Base-by-base conservation (phyloP, 2,113 vertebrate genomes). In the Elgaria multicarinata region DNA sequence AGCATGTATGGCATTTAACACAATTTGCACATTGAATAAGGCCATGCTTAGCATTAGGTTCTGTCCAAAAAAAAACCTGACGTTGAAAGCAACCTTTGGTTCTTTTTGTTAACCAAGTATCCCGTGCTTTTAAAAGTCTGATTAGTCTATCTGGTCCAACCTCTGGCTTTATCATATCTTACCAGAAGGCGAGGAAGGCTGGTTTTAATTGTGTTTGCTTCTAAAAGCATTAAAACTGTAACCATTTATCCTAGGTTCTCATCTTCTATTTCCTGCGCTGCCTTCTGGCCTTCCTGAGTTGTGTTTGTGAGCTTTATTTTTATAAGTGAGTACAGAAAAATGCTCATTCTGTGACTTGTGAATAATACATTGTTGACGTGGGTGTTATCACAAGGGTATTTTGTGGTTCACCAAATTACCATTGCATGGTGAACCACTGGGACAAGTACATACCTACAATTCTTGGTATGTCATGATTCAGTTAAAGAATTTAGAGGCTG, bases 211-310 rank as follows among this genome's bases (percentile, higher is more conserved):
- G 28, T 14, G 18, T 89, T 8, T 1, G 12, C 42, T 71, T 26
- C 46, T 80, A 46, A 79, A 74, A 67, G 67, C 4, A 0, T 72
- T 87, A 33, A 77, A 10, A 55, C 66, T 76, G 72, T 75, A 3
- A 1, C 12, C 87, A 0, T 97, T 88, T 96, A 58, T 95, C 95
- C 93, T 95, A 99, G 99, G 98, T 99, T 93, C 98, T 99, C 92
- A 98, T 99, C 89, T 99, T 99, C 97, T 99, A 99, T 95, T 99
- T 99, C 96, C 96, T 99, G 78, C 98, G 99, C 92, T 99, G 99
- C 91, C 98, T 98, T 89, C 96, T 99, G 95, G 99, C 99, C 10
- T 99, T 99, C 96, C 95, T 97, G 96, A 99, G 99, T 97, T 99
- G 99, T 88, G 28, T 99, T 90, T 99, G 99, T 96, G 99, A 99